Conservation (phyloP, 2,888 invertebrate species). For the Cremastinae sp. region DNA sequence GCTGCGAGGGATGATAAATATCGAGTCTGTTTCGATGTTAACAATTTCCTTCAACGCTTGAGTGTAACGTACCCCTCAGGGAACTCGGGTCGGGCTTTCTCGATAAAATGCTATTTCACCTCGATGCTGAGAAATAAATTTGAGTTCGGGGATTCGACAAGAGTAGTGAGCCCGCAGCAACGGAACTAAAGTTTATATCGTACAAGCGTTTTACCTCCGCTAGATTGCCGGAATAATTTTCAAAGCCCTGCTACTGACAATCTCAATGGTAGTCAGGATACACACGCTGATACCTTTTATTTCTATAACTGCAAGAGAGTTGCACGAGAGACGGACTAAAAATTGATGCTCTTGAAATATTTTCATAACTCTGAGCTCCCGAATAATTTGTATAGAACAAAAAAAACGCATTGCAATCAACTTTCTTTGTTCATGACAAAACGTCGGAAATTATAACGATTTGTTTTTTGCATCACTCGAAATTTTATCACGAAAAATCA, state of each 20-base stretch:
- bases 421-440: not conserved
- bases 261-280: not conserved
- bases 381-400: constrained; percentile 16
- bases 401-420: too few species aligned
- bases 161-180: constrained; percentile 2
- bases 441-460: too few species aligned
- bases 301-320: not conserved
- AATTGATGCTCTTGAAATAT: not conserved
- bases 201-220: constrained; percentile 12
- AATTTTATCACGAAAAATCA: not conserved
- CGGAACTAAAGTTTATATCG: constrained; percentile 21
- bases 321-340: not conserved
- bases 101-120: constrained; percentile 10
- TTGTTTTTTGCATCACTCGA: too few species aligned
- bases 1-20: not conserved
- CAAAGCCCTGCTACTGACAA: constrained; percentile 37
- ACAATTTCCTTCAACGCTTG: not conserved
- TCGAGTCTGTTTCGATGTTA: not conserved
- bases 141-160: constrained; percentile 21
- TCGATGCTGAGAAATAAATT: constrained; percentile 8
- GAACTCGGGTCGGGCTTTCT: constrained; percentile 12
- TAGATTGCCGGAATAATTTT: constrained; percentile 32
- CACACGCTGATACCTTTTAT: constrained; percentile 10
- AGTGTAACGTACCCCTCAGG: not conserved
- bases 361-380: not conserved